Base-by-base conservation (phyloP, 2,888 invertebrate genomes). In the Drosophila kuntzei region DNA sequence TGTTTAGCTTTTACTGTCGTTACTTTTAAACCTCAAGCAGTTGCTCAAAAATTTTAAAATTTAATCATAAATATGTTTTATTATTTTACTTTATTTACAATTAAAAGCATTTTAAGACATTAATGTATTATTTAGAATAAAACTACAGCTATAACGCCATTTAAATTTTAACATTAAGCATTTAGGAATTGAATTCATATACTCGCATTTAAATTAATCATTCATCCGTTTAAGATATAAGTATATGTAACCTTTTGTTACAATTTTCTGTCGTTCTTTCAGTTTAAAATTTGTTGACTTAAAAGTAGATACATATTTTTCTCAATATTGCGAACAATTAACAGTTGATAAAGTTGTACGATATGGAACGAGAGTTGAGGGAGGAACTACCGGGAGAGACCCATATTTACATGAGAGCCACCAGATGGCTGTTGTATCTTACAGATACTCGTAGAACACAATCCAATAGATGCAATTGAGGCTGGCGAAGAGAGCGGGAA, bases 401-500 rank as follows among this genome's bases (percentile, higher is more conserved):
- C 60, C 59, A 65, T 82, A 81, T 82, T 71, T 83, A 84, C 84
- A 80, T 59, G 39, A 50, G 49, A 67, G 50, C 46, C 37, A 47
- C 18, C 43, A 32, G 46, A 27, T 11, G n/a, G 32, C 34, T 55
- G 20, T 27, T 27, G 27, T 39, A 65, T 66, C 77, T 93, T 94
- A 95, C 89, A 95, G 94, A 90, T 95, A 95, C 90, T 95, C 95
- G 61, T 95, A 95, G 91, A 96, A 96, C 89, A 95, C 93, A 80
- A 95, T 94, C 96, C 96, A 96, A 89, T 96, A 96, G 74, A 95
- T 94, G 71, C 93, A 93, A 90, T 96, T 96, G 47, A 96, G 93
- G 62, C 95, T 91, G 62, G 95, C 93, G 87, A 96, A 96, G 46
- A 95, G 93, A 51, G 95, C 93, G 2, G 96, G 96, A 89, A 96